Base-by-base conservation (phyloP, 2,113 vertebrate genomes). In the Narcine bancroftii region DNA sequence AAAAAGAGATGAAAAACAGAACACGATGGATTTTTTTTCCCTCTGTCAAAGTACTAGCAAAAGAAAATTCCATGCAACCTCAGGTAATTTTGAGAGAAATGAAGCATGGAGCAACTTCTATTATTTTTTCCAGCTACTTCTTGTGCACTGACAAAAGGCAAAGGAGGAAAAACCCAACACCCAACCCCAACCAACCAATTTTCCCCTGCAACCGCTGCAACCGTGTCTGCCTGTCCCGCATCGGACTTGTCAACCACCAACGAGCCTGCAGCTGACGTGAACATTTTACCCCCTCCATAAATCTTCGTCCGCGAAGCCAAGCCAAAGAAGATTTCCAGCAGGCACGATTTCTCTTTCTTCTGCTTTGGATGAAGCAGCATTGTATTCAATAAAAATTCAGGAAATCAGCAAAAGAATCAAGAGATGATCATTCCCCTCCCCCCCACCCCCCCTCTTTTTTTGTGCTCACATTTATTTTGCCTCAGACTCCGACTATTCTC, bases 401-500 rank as follows among this genome's bases (percentile, higher is more conserved):
- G 24, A 47, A 50, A 47, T 47, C 33, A n/a, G 33, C 47, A 26
- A 79, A 39, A 47, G 21, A 15, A 76, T 19, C 15, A 76, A 42
- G 75, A 42, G 45, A 29, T 50, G 7, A 24, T 50, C 10, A 79
- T 79, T 47, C 77, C 50, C 45, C 21, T n/a, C 42, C 24, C 47
- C n/a, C n/a, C n/a, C n/a, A n/a, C n/a, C n/a, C n/a, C n/a, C n/a
- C n/a, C n/a, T n/a, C n/a, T n/a, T n/a, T n/a, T 47, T 9, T 9
- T 11, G 77, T 21, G 24, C 42, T 47, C 77, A 9, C 1, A 76
- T 17, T 29, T 10, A 79, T 79, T 79, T 79, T 79, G 42, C 7
- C 45, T 76, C 73, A 79, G 76, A 50, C 76, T 69, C 29, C 77
- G n/a, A n/a, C n/a, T n/a, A n/a, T n/a, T n/a, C n/a, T n/a, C n/a